Conservation (phyloP, 2,113 vertebrate species). For the Apistogramma diplotaenia region DNA sequence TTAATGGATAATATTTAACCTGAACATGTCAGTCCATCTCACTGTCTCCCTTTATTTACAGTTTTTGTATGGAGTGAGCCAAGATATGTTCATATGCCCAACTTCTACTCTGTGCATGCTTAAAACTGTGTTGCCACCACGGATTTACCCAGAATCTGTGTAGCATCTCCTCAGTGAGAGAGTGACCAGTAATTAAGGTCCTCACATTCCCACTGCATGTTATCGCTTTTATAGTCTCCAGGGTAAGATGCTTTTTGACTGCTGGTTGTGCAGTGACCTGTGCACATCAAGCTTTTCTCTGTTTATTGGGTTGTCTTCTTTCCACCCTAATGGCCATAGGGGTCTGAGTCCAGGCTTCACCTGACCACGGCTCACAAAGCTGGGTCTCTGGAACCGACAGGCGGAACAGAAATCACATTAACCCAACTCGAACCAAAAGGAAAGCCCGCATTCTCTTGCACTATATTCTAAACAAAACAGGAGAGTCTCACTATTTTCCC, state of each 20-base stretch:
- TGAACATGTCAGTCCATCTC: slow-evolving; percentile 34
- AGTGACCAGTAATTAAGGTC: slow-evolving; percentile 72
- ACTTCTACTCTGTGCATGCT: slow-evolving; percentile 27
- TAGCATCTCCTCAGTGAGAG: slow-evolving; percentile 25
- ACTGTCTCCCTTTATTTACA: background rate
- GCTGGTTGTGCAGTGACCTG: slow-evolving; percentile 81
- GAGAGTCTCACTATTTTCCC: slow-evolving; percentile 55
- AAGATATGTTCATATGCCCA: slow-evolving; percentile 9
- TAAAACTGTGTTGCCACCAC: slow-evolving; percentile 9
- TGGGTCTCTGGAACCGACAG: slow-evolving; percentile 76
- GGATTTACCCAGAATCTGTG: slow-evolving; percentile 36
- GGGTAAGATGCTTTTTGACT: slow-evolving; percentile 76
- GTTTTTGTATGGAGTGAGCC: slow-evolving; percentile 29
- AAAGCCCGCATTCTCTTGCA: slow-evolving; percentile 53
- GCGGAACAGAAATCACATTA: slow-evolving; percentile 81
- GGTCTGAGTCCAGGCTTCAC: slow-evolving; percentile 76
- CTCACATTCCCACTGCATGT: slow-evolving; percentile 56
- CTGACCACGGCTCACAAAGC: slow-evolving; percentile 78
- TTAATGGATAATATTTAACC: slow-evolving; percentile 53
- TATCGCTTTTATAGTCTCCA: slow-evolving; percentile 63
- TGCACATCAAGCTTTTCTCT: slow-evolving; percentile 75
- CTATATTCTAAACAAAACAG: slow-evolving; percentile 67
- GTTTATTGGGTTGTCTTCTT: slow-evolving; percentile 79
- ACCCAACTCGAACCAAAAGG: slow-evolving; percentile 72
- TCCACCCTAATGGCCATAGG: slow-evolving; percentile 80